These are phyloP conservation scores for Cheilosia urbana DNA, from an alignment of 2,888 invertebrate genomes.

Conservation along the genomic window DNA sequence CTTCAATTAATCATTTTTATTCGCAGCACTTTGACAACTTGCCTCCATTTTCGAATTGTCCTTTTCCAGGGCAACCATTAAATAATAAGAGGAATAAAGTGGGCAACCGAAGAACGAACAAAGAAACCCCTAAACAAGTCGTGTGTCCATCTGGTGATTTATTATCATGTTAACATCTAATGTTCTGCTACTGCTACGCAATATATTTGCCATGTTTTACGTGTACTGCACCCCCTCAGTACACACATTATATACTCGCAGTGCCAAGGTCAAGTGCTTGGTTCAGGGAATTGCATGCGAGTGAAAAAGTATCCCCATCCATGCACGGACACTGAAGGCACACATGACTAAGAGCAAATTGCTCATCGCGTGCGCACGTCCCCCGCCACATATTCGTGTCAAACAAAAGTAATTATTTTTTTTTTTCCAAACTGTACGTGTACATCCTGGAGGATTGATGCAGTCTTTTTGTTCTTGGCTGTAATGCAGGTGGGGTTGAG, in stretches of 20 bases:
- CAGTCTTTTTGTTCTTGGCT: constrained; percentile 5
- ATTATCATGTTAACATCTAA: constrained; percentile 58
- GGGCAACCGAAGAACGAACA: neutral
- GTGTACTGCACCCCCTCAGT: neutral
- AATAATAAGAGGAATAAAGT: neutral
- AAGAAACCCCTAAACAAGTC: constrained; percentile 32
- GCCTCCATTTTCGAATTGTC: constrained; percentile 29
- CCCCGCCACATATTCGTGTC: constrained; percentile 41
- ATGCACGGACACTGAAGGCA: constrained; percentile 18
- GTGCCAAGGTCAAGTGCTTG: constrained; percentile 33
- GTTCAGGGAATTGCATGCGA: constrained; percentile 31
- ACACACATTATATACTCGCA: too few species aligned
- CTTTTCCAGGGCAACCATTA: constrained; percentile 35
- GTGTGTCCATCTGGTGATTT: constrained; percentile 62
- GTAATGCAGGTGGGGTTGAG: neutral
- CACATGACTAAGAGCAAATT: constrained; percentile 11
- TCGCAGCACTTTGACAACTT: constrained; percentile 38
- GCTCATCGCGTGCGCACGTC: constrained; percentile 40
- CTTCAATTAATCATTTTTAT: constrained; percentile 43
- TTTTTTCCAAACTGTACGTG: neutral
- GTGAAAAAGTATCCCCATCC: constrained; percentile 41
- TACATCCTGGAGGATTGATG: neutral
- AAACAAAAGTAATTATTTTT: constrained; percentile 48
- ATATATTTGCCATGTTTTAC: constrained; percentile 36
- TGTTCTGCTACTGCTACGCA: constrained; percentile 39